These are phyloP conservation scores for Amphimallon solstitiale DNA, from an alignment of 2,888 invertebrate genomes.

Conservation along the genomic window DNA sequence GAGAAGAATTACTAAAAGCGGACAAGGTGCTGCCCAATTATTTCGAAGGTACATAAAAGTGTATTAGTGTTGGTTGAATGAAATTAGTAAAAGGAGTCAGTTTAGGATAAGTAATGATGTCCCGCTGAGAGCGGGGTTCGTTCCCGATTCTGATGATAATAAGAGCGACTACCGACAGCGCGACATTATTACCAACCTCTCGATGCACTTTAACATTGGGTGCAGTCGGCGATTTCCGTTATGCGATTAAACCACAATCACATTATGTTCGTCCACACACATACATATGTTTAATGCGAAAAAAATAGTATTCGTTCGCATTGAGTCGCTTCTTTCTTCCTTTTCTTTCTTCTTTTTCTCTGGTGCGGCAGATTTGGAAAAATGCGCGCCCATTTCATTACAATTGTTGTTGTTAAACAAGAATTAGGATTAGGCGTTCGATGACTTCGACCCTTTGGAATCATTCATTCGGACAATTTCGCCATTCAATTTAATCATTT, in stretches of 20 bases:
- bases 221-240: slow-evolving; percentile 61
- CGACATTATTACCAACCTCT: slow-evolving; percentile 52
- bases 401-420: slow-evolving; percentile 54
- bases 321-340: slow-evolving; percentile 16
- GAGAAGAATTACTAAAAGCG: slow-evolving; percentile 1
- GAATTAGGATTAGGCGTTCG: slow-evolving; percentile 46
- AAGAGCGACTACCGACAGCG: slow-evolving; percentile 49
- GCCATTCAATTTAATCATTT: slow-evolving; percentile 20
- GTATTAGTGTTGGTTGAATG: slow-evolving; percentile 61
- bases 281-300: neutral
- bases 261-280: slow-evolving; percentile 57
- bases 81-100: slow-evolving; percentile 60
- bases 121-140: slow-evolving; percentile 56
- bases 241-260: slow-evolving; percentile 63
- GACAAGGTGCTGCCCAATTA: slow-evolving; percentile 29
- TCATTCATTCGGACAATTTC: slow-evolving; percentile 14
- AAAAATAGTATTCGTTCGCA: slow-evolving; percentile 10
- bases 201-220: slow-evolving; percentile 59
- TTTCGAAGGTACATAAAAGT: slow-evolving; percentile 51
- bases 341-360: no score
- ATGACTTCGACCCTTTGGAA: slow-evolving; percentile 18
- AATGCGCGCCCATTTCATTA: slow-evolving; percentile 43
- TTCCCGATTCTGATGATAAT: slow-evolving; percentile 52
- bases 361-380: slow-evolving; percentile 23
- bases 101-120: slow-evolving; percentile 63